These are phyloP conservation scores for Lepidurus arcticus DNA, from an alignment of 1,140 invertebrate species.

Conservation along the genomic window DNA sequence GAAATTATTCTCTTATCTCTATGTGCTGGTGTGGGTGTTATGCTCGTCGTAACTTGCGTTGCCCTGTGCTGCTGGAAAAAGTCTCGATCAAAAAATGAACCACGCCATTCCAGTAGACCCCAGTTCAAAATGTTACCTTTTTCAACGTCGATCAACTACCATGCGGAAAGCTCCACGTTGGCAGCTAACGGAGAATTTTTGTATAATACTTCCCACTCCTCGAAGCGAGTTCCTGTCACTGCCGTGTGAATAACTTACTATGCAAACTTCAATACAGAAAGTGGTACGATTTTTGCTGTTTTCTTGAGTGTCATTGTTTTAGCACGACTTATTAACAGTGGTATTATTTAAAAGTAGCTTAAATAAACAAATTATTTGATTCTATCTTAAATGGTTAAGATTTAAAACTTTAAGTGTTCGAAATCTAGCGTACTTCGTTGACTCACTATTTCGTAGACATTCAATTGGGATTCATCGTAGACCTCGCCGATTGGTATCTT, in stretches of 20 bases:
- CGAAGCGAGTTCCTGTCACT: slow-evolving; percentile 31
- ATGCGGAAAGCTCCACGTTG: slow-evolving; percentile 8
- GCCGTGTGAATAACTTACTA: slow-evolving; percentile 32
- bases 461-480: too few species aligned
- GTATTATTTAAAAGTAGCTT: too few species aligned
- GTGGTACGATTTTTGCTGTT: background rate
- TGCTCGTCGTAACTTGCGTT: slow-evolving; percentile 20
- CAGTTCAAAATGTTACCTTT: slow-evolving; percentile 32
- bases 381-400: too few species aligned
- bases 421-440: too few species aligned
- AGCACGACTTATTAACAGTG: too few species aligned
- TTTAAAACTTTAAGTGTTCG: too few species aligned
- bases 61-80: slow-evolving; percentile 32
- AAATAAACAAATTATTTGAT: too few species aligned
- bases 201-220: slow-evolving; percentile 28
- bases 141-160: slow-evolving; percentile 30
- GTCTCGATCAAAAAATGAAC: slow-evolving; percentile 28
- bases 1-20: slow-evolving; percentile 30
- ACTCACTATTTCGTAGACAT: too few species aligned
- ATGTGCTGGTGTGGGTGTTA: slow-evolving; percentile 27
- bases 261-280: slow-evolving; percentile 8
- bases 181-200: slow-evolving; percentile 30
- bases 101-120: slow-evolving; percentile 28
- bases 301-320: background rate
- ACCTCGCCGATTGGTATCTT: too few species aligned